A percentile compares a stretch with the other conserved stretches of the same genome.
Conservation (phyloP, 2,113 vertebrate genomes). For the Zeus faber region DNA sequence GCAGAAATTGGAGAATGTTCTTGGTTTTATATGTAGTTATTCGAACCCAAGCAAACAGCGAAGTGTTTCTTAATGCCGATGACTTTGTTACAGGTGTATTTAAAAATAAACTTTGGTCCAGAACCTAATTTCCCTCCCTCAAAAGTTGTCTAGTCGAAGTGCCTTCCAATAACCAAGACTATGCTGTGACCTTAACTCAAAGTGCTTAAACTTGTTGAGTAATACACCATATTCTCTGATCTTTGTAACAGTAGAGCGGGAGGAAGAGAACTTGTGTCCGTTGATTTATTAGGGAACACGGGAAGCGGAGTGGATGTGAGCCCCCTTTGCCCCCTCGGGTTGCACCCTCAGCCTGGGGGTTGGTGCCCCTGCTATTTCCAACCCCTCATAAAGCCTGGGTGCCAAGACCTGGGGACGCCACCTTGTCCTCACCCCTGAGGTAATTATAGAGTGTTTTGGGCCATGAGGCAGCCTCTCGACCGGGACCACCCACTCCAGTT, state of each 20-base stretch:
- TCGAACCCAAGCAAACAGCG: no score
- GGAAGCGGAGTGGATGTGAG: conserved; percentile 37
- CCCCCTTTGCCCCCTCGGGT: conserved; percentile 35
- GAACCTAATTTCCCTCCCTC: no score
- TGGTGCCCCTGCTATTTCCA: conserved; percentile 69
- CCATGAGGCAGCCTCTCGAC: conserved; percentile 28
- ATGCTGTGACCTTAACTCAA: no score
- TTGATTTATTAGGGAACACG: neutral
- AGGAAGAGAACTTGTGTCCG: neutral
- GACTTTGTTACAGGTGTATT: no score
- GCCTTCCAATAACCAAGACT: no score
- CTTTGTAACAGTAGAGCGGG: neutral
- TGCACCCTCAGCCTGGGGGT: conserved; percentile 31
- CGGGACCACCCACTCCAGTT: conserved; percentile 44
- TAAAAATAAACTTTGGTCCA: no score
- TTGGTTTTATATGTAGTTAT: no score
- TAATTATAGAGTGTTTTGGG: conserved; percentile 72
- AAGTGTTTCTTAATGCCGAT: no score
- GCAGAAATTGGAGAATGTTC: no score
- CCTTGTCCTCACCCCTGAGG: conserved; percentile 66
- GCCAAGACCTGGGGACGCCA: conserved; percentile 74
- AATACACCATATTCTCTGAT: no score
- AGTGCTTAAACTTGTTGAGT: no score
- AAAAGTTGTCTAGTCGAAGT: no score
- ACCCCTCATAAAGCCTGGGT: conserved; percentile 66